Percentiles rank a stretch among this genome's conserved stretches.
phyloP scores from a whole-genome alignment of 1,140 invertebrate species.

The Brachionus rubens region DNA sequence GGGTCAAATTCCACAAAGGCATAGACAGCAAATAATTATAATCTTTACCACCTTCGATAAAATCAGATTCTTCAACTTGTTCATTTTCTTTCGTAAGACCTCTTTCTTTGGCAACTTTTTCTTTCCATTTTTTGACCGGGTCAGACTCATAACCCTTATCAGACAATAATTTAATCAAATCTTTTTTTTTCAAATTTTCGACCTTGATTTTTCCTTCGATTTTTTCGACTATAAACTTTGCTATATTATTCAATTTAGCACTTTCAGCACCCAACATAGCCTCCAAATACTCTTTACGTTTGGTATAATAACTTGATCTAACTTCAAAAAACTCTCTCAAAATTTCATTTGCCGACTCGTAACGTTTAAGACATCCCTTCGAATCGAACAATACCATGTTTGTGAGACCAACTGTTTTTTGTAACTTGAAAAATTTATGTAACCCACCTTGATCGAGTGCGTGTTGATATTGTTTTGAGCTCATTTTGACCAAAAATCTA shows the following conservation, averaged over 20 bases:
- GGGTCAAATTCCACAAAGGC: constrained; percentile 80
- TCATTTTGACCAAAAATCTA: constrained; percentile 78
- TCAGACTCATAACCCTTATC: constrained; percentile 84
- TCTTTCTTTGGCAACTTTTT: constrained; percentile 60
- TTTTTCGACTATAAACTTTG: constrained; percentile 91
- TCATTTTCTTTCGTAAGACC: not conserved
- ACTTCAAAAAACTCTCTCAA: constrained; percentile 79
- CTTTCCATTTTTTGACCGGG: constrained; percentile 89
- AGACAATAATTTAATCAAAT: constrained; percentile 81
- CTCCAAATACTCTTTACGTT: constrained; percentile 83
- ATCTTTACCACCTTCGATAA: constrained; percentile 46
- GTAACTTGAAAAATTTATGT: constrained; percentile 91
- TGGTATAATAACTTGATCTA: constrained; percentile 76
- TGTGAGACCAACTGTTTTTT: constrained; percentile 71
- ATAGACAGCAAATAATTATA: constrained; percentile 62
- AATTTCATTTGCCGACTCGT: constrained; percentile 75
- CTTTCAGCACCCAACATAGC: constrained; percentile 86
- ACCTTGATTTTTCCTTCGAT: constrained; percentile 77
- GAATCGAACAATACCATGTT: constrained; percentile 94
- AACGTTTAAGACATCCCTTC: constrained; percentile 77
- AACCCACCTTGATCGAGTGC: constrained; percentile 75
- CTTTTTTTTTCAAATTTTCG: constrained; percentile 89
- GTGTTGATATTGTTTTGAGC: constrained; percentile 73
- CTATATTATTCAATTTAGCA: constrained; percentile 82
- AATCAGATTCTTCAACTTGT: constrained; percentile 48